A percentile compares a stretch with the other conserved stretches of the same genome.
These are phyloP conservation scores for Nemotelus nigrinus DNA, from an alignment of 2,888 invertebrate species.

Conservation along the genomic window DNA sequence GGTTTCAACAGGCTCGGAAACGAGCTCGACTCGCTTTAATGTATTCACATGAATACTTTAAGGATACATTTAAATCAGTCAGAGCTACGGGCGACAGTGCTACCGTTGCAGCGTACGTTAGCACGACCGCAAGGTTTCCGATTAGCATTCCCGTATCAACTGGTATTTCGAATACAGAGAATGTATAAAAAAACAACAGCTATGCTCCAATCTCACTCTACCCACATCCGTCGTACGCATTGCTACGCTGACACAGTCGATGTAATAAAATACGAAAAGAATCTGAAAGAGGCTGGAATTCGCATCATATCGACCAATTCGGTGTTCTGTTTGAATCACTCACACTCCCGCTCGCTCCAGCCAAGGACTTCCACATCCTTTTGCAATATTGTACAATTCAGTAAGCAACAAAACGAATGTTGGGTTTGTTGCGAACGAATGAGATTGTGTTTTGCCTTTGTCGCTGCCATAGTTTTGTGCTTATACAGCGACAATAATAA, in stretches of 20 bases:
- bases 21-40: constrained; percentile 10
- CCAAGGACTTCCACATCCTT: constrained; percentile 21
- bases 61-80: constrained; percentile 30
- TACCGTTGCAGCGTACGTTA: constrained; percentile 6
- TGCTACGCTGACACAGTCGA: neutral
- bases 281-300: constrained; percentile 41
- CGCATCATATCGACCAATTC: constrained; percentile 33
- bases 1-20: neutral
- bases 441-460: constrained; percentile 22
- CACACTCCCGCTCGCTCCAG: neutral
- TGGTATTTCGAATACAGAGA: constrained; percentile 17
- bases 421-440: constrained; percentile 18
- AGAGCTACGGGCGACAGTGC: neutral
- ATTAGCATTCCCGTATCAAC: neutral
- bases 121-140: no score
- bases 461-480: constrained; percentile 29
- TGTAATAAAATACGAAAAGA: constrained; percentile 38
- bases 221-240: neutral
- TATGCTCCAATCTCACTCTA: constrained; percentile 4
- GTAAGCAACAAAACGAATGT: constrained; percentile 32
- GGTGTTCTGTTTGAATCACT: constrained; percentile 28
- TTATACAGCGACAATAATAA: constrained; percentile 41
- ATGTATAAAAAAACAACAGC: constrained; percentile 10
- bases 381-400: constrained; percentile 32
- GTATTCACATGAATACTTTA: constrained; percentile 26